Conservation (phyloP, 1,140 invertebrate genomes). For the Zaprionus gabonicus region DNA sequence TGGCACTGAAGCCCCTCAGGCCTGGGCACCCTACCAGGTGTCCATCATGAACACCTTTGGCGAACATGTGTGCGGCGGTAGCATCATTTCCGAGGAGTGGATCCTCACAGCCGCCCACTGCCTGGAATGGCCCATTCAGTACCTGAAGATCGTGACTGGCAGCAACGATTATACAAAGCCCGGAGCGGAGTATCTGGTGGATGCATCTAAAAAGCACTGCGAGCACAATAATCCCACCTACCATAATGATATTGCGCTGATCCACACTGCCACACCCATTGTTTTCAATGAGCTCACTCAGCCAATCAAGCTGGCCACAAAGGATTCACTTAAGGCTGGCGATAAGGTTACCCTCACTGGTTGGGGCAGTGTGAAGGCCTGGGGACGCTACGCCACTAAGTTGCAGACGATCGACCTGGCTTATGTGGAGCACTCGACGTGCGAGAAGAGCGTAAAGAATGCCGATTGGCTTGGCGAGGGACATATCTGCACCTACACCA, state of each 20-base stretch:
- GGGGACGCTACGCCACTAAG: constrained; percentile 67
- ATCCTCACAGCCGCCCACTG: constrained; percentile 85
- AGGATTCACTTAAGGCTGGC: constrained; percentile 41
- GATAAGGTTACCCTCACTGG: constrained; percentile 85
- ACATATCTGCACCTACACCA: constrained; percentile 87
- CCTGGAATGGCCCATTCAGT: constrained; percentile 76
- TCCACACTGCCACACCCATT: constrained; percentile 84
- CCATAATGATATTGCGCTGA: constrained; percentile 86
- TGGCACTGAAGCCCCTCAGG: constrained; percentile 78
- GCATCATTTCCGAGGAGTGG: constrained; percentile 76
- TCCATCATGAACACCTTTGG: constrained; percentile 80
- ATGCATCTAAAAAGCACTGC: constrained; percentile 63
- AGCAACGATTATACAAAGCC: constrained; percentile 67
- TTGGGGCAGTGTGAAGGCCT: constrained; percentile 85
- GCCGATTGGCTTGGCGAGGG: constrained; percentile 60
- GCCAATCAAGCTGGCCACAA: constrained; percentile 72
- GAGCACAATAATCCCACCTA: constrained; percentile 73
- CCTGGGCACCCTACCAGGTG: constrained; percentile 84
- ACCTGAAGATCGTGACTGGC: constrained; percentile 71
- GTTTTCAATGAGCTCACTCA: constrained; percentile 83
- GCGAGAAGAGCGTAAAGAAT: constrained; percentile 53
- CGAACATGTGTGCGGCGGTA: constrained; percentile 84
- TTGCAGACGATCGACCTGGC: constrained; percentile 73
- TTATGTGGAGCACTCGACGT: constrained; percentile 54
- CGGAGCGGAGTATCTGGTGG: constrained; percentile 63